Evolutionary conservation across 2,797 vertebrate genomes (phyloP).

Genomic region (Melanotaenia maccullochi): DNA sequence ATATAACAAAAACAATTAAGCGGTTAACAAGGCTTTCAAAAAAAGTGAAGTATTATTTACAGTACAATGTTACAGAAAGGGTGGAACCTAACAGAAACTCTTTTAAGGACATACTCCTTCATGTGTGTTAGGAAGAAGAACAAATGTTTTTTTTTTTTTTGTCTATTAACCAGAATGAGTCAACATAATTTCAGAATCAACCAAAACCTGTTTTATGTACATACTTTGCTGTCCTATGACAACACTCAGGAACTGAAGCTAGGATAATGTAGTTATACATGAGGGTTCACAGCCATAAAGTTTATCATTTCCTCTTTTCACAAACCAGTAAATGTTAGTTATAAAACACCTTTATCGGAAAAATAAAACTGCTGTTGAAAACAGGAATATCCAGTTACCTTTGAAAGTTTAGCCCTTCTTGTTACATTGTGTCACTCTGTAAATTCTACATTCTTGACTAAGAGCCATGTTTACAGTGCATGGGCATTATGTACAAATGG

Average conservation of each 20-base stretch:
- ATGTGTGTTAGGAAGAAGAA: constrained; percentile 75
- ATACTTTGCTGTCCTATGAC: constrained; percentile 80
- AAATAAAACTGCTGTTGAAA: constrained; percentile 34
- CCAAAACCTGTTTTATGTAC: constrained; percentile 85
- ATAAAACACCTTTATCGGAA: constrained; percentile 44
- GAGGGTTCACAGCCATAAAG: constrained; percentile 80
- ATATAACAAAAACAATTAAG: constrained; percentile 33
- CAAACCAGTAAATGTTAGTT: constrained; percentile 55
- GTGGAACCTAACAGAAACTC: constrained; percentile 67
- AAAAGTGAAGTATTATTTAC: constrained; percentile 58
- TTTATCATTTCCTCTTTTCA: constrained; percentile 83
- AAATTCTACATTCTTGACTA: constrained; percentile 64
- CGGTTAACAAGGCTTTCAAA: constrained; percentile 38
- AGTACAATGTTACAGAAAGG: constrained; percentile 64
- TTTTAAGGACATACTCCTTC: constrained; percentile 71
- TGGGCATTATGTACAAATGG: constrained; percentile 77
- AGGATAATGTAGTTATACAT: constrained; percentile 68
- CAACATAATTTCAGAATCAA: constrained; percentile 82
- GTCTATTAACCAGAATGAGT: constrained; percentile 77
- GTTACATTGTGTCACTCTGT: constrained; percentile 33
- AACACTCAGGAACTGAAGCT: constrained; percentile 80
- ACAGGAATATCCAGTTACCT: constrained; percentile 38
- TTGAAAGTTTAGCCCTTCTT: constrained; percentile 30
- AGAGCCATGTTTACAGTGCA: constrained; percentile 69
- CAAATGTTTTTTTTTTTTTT: constrained; percentile 53